These are phyloP conservation scores for Maconellicoccus hirsutus DNA, from an alignment of 1,140 invertebrate species.

Conservation along the genomic window DNA sequence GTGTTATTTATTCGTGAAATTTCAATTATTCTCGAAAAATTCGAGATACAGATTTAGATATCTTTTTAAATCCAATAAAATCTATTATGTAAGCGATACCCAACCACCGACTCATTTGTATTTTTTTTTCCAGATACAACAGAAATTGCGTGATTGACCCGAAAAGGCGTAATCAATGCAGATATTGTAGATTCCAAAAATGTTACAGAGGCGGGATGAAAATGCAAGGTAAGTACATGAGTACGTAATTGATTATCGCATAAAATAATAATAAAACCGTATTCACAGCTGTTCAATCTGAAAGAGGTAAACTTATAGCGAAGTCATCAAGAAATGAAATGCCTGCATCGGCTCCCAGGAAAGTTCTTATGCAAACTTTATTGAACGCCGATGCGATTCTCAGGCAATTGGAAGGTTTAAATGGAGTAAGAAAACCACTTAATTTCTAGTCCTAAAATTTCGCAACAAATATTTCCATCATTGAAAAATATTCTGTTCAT, in stretches of 20 bases:
- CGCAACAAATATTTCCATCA: too few species aligned
- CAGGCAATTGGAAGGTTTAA: conserved; percentile 64
- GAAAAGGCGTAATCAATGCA: conserved; percentile 94
- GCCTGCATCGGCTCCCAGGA: conserved; percentile 61
- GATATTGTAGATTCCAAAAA: conserved; percentile 88
- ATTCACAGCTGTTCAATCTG: conserved; percentile 86
- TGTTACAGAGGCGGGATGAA: conserved; percentile 97
- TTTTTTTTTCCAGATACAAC: conserved; percentile 61
- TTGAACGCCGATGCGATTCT: conserved; percentile 89
- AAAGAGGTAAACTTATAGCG: conserved; percentile 91
- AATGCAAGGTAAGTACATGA: conserved; percentile 68
- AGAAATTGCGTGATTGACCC: conserved; percentile 92
- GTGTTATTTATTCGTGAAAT: too few species aligned
- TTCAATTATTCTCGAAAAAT: too few species aligned
- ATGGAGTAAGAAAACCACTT: conserved; percentile 46
- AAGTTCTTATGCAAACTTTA: conserved; percentile 72
- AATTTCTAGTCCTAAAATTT: not conserved
- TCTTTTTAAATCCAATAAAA: too few species aligned
- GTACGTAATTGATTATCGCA: not conserved
- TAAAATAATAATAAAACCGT: too few species aligned
- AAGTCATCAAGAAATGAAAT: conserved; percentile 85
- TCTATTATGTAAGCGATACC: too few species aligned
- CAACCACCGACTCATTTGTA: too few species aligned
- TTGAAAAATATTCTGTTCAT: too few species aligned
- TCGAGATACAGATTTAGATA: too few species aligned